Base-by-base conservation (phyloP, 2,797 vertebrate species). In the Malurus splendens region DNA sequence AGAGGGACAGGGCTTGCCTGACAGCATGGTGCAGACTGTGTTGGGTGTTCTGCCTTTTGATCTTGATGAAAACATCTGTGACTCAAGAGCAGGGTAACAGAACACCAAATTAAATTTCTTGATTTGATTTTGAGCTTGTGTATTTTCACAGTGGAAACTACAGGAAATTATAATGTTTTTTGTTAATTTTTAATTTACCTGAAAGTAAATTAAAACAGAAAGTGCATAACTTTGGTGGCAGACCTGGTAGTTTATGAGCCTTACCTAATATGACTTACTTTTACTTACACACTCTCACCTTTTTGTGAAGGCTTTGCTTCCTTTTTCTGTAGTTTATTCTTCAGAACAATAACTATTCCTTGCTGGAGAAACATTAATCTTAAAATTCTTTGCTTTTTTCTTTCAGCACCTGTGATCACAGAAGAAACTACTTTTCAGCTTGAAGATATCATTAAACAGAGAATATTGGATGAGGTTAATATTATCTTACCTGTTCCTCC, bases 361-460 rank as follows among this genome's bases (percentile, higher is more conserved):
- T 82, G 9, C 23, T 74, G 30, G 16, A 71, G 54, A 85, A 82
- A 57, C 14, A 22, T 6, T 44, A 24, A 51, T 77, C 36, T 71
- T 79, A 64, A 64, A 76, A 65, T n/a, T 30, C 2, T 54, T 23
- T 27, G 54, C 16, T 74, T 83, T 28, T 55, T 94, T 27, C 41
- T 70, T 45, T 87, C 83, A 99, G 99, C 98, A 14, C 99, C 99
- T 74, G 96, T 98, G 45, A 97, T 99, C 89, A 99, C 99, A 6
- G 99, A 99, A 87, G 99, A 99, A 96, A 99, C 98, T 39, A 99
- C 99, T 14, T 95, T 99, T 62, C 97, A 98, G 57, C 97, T 99
- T 17, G 99, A 99, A 95, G 99, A 99, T 86, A 97, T 99, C 52
- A 99, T 99, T 94, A 99, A 98, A 95, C 98, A 99, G 96, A 98